A percentile compares a stretch with the other conserved stretches of the same genome.
Evolutionary conservation across 2,113 vertebrate species (phyloP).

Genomic region (Dromaius novaehollandiae): DNA sequence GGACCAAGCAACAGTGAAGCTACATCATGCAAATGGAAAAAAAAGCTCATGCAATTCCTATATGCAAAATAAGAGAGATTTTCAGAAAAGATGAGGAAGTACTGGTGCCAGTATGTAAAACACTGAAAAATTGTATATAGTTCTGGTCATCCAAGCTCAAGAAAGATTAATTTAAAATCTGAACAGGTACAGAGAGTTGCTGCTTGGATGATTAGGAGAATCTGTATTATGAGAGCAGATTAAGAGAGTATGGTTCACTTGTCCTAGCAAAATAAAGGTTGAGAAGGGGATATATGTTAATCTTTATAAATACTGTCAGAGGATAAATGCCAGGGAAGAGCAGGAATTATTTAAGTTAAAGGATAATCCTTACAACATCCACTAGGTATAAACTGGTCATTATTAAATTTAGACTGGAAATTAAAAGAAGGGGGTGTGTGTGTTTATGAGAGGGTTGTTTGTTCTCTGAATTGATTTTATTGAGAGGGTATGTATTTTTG

Average conservation of each 20-base stretch:
- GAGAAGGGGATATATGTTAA: conserved; percentile 67
- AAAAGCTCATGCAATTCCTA: not conserved
- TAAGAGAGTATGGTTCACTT: conserved; percentile 67
- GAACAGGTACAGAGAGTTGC: conserved; percentile 52
- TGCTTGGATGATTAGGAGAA: conserved; percentile 51
- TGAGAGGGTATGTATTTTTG: not conserved
- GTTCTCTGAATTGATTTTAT: not conserved
- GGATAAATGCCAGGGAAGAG: conserved; percentile 61
- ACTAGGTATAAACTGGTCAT: conserved; percentile 59
- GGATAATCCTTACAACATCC: conserved; percentile 55
- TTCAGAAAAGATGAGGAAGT: not conserved
- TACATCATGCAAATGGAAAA: not conserved
- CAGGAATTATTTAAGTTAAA: conserved; percentile 67
- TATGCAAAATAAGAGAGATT: not conserved
- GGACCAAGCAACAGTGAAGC: not conserved
- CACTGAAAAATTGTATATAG: not conserved
- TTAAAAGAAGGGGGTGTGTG: not conserved
- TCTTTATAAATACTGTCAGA: conserved; percentile 64
- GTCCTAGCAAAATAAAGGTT: conserved; percentile 69
- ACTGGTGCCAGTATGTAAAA: not conserved
- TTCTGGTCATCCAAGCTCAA: not conserved
- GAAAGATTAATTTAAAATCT: conserved; percentile 42
- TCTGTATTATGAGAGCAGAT: conserved; percentile 67
- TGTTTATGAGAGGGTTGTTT: not conserved
- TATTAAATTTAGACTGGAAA: conserved; percentile 22